Conservation (phyloP, 2,888 invertebrate species). For the Timandra comae region DNA sequence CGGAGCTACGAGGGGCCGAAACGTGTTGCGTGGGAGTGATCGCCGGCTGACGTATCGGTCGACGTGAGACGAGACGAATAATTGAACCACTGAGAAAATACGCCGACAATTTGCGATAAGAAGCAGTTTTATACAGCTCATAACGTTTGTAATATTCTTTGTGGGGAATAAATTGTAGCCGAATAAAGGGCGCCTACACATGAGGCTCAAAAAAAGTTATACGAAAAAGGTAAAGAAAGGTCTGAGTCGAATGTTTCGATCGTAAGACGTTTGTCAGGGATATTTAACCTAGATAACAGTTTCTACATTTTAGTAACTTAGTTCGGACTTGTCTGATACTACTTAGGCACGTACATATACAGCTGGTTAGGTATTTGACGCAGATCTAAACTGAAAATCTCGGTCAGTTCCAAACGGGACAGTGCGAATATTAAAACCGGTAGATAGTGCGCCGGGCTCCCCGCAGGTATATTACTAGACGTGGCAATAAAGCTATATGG, state of each 20-base stretch:
- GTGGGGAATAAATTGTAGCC: slow-evolving; percentile 5
- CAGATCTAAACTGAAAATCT: slow-evolving; percentile 14
- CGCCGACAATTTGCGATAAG: slow-evolving; percentile 22
- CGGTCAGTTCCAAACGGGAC: slow-evolving; percentile 10
- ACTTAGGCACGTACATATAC: slow-evolving; percentile 5
- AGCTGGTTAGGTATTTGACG: slow-evolving; percentile 2
- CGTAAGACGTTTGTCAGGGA: too few relatives aligned
- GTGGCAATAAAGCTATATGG: slow-evolving; percentile 26
- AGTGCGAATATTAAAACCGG: slow-evolving; percentile 13
- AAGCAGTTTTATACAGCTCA: slow-evolving; percentile 11
- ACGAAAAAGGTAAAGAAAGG: too few relatives aligned
- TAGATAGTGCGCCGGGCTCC: slow-evolving; percentile 16
- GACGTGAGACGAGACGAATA: slow-evolving; percentile 19
- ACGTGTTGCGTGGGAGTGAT: slow-evolving; percentile 46
- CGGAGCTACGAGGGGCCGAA: slow-evolving; percentile 22
- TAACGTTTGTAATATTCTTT: slow-evolving; percentile 8
- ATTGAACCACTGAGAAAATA: slow-evolving; percentile 35
- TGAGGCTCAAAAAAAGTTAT: too few relatives aligned
- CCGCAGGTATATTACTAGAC: slow-evolving; percentile 10
- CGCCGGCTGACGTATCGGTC: slow-evolving; percentile 38
- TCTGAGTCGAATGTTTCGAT: too few relatives aligned
- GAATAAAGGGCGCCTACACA: not conserved
- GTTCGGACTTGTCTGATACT: slow-evolving; percentile 1
- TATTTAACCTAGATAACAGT: too few relatives aligned
- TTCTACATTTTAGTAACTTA: not conserved